Percentiles rank a stretch among this genome's conserved stretches.
phyloP scores from a whole-genome alignment of 2,888 invertebrate genomes.

The Drosophila incognita region DNA sequence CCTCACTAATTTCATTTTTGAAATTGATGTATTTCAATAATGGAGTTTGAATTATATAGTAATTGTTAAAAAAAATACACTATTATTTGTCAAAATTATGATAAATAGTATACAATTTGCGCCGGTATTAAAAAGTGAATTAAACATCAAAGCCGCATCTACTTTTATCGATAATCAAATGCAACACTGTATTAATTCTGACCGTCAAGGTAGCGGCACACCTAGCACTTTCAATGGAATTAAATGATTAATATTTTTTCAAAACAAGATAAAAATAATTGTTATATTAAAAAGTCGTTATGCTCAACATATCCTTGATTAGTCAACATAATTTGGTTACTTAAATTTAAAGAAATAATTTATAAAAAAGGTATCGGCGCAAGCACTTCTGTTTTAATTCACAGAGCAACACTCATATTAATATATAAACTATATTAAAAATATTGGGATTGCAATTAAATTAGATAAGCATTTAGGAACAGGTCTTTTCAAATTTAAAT shows the following conservation, averaged over 20 bases:
- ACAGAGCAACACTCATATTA: not conserved
- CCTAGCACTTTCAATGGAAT: not conserved
- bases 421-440: not conserved
- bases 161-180: constrained; percentile 23
- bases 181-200: not conserved
- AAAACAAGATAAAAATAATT: not conserved
- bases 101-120: constrained; percentile 26
- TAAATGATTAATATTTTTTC: not conserved
- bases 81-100: constrained; percentile 10
- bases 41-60: not conserved
- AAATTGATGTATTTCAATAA: constrained; percentile 19
- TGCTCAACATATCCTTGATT: not conserved
- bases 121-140: constrained; percentile 36
- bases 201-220: constrained; percentile 30
- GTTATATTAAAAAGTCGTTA: not conserved
- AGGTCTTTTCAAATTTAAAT: not conserved
- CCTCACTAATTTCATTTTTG: constrained; percentile 71
- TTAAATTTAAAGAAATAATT: not conserved
- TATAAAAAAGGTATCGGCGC: not conserved
- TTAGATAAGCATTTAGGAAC: not conserved
- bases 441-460: not conserved
- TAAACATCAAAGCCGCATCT: constrained; percentile 34
- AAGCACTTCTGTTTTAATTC: not conserved
- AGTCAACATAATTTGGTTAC: not conserved
- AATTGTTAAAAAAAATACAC: not conserved